Percentiles rank a stretch among this genome's conserved stretches.
These are phyloP conservation scores for Ciconia stormi DNA, from an alignment of 2,113 vertebrate species.

Conservation along the genomic window DNA sequence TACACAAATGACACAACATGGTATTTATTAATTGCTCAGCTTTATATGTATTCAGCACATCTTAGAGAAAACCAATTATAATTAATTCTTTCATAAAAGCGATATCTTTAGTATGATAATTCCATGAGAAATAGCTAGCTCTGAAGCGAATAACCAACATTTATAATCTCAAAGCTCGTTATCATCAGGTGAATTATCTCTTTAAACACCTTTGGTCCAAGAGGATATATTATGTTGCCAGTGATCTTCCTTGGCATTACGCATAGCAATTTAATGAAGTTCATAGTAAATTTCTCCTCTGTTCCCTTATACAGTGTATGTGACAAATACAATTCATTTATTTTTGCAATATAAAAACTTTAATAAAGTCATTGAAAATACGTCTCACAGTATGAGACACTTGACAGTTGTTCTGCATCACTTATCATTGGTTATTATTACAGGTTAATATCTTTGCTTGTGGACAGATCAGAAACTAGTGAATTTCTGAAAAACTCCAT, in stretches of 20 bases:
- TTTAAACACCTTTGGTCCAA: conserved; percentile 7
- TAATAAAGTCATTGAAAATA: neutral
- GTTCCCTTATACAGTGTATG: neutral
- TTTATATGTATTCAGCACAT: neutral
- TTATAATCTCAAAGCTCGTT: neutral
- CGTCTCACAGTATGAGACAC: neutral
- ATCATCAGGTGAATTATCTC: conserved; percentile 9
- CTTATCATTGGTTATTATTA: neutral
- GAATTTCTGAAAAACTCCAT: neutral
- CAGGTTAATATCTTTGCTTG: neutral
- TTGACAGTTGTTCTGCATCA: neutral
- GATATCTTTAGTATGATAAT: neutral
- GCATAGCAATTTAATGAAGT: neutral
- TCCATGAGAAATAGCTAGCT: neutral
- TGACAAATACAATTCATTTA: neutral
- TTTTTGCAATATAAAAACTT: neutral
- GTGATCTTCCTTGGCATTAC: neutral
- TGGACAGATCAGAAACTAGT: neutral
- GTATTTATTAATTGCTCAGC: neutral
- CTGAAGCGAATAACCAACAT: neutral
- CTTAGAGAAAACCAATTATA: neutral
- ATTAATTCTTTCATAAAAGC: neutral
- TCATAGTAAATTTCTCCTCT: neutral
- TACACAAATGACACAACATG: neutral
- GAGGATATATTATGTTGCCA: neutral